phyloP scores from a whole-genome alignment of 1,140 invertebrate genomes.

The Agrilus planipennis region DNA sequence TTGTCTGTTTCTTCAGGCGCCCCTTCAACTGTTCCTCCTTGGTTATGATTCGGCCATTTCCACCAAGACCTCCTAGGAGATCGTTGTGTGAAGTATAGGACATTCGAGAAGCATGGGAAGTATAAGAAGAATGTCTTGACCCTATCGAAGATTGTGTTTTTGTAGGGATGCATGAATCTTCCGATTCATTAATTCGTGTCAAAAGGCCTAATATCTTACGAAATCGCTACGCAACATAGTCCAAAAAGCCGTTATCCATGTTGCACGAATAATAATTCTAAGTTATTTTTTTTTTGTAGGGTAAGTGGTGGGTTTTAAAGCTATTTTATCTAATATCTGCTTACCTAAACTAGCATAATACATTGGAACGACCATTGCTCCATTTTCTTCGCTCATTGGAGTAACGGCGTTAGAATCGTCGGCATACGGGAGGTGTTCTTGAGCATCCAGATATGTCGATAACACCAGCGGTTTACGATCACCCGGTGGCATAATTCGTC shows the following conservation, averaged over 20 bases:
- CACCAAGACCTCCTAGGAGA: conserved; percentile 58
- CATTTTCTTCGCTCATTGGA: conserved; percentile 95
- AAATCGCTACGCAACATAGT: no score
- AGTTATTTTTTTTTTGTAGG: no score
- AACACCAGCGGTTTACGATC: conserved; percentile 89
- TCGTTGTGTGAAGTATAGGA: conserved; percentile 91
- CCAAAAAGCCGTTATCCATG: no score
- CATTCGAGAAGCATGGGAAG: conserved; percentile 80
- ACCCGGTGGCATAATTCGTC: conserved; percentile 51
- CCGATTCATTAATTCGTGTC: no score
- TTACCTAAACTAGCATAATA: conserved; percentile 69
- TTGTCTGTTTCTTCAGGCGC: conserved; percentile 54
- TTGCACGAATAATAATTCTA: no score
- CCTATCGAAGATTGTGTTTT: conserved; percentile 39
- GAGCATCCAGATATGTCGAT: conserved; percentile 88
- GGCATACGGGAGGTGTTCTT: conserved; percentile 92
- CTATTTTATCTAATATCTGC: not conserved
- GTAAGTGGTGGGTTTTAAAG: not conserved
- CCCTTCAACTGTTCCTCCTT: conserved; percentile 72
- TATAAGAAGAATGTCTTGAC: conserved; percentile 86
- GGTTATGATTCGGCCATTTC: conserved; percentile 56
- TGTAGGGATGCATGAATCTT: no score
- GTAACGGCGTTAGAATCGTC: conserved; percentile 96
- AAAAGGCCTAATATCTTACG: no score
- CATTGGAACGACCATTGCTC: conserved; percentile 82